Evolutionary conservation across 2,888 invertebrate species (phyloP).

Genomic region (Taenaris catops): DNA sequence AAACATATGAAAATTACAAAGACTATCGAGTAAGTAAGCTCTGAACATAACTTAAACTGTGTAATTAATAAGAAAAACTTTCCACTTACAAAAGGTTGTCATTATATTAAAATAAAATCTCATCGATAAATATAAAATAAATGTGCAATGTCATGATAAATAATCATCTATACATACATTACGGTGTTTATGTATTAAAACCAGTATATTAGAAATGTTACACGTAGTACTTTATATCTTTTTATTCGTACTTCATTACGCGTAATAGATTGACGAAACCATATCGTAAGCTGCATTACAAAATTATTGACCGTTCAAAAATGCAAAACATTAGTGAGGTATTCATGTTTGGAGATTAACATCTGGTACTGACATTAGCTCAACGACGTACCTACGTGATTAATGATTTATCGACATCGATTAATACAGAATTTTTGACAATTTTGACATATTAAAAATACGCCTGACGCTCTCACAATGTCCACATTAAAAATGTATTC

Average conservation of each 20-base stretch:
- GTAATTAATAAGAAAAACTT: not conserved
- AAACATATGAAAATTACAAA: too few species aligned
- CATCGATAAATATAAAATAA: not conserved
- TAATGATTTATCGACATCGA: slow-evolving; percentile 22
- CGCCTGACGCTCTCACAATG: slow-evolving; percentile 12
- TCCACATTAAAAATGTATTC: too few species aligned
- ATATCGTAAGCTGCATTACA: slow-evolving; percentile 13
- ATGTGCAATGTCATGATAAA: too few species aligned
- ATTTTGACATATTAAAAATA: slow-evolving; percentile 12
- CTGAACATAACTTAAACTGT: not conserved
- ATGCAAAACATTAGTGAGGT: slow-evolving; percentile 15
- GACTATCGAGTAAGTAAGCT: too few species aligned
- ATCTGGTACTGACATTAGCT: slow-evolving; percentile 14
- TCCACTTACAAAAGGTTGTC: not conserved
- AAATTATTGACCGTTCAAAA: slow-evolving; percentile 14
- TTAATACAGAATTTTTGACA: slow-evolving; percentile 10
- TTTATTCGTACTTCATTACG: too few species aligned
- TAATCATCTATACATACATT: too few species aligned
- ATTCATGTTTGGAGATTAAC: slow-evolving; percentile 13
- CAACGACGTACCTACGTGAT: slow-evolving; percentile 22
- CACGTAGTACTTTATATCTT: too few species aligned
- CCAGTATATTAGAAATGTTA: too few species aligned
- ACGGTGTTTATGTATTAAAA: too few species aligned
- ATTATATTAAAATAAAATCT: not conserved
- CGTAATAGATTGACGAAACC: slow-evolving; percentile 9